These are phyloP conservation scores for Druon quercuslanigerum DNA, from an alignment of 1,140 invertebrate genomes.

Conservation along the genomic window DNA sequence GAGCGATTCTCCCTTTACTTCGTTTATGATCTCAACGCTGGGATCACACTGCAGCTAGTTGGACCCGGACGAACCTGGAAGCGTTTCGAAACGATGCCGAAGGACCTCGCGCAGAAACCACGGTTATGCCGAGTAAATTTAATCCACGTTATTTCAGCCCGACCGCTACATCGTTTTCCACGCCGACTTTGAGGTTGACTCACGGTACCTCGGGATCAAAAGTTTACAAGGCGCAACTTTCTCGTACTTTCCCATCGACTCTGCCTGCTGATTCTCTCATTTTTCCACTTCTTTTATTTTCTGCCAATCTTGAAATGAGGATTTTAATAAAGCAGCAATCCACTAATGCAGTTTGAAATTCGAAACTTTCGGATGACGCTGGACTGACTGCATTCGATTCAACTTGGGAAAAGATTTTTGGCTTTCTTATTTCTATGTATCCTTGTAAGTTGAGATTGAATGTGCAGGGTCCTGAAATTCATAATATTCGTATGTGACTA, in stretches of 20 bases:
- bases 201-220: constrained; percentile 1
- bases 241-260: constrained; percentile 14
- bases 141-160: constrained; percentile 12
- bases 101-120: constrained; percentile 48
- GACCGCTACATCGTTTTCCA: constrained; percentile 18
- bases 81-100: constrained; percentile 52
- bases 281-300: not conserved
- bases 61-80: constrained; percentile 56
- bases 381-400: not conserved
- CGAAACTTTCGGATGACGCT: not conserved
- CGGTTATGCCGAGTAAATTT: constrained; percentile 17
- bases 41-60: constrained; percentile 47
- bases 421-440: no score
- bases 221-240: constrained; percentile 27
- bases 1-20: constrained; percentile 57
- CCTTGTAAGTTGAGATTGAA: no score
- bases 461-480: no score
- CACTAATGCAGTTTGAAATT: constrained; percentile 11
- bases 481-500: no score
- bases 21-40: constrained; percentile 62
- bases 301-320: constrained; percentile 8
- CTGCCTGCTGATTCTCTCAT: not conserved
- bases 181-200: constrained; percentile 27
- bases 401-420: no score
- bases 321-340: constrained; percentile 27